Percentiles rank a stretch among this genome's conserved stretches.
These are phyloP conservation scores for Psittacus erithacus DNA, from an alignment of 2,113 vertebrate species.

Conservation along the genomic window DNA sequence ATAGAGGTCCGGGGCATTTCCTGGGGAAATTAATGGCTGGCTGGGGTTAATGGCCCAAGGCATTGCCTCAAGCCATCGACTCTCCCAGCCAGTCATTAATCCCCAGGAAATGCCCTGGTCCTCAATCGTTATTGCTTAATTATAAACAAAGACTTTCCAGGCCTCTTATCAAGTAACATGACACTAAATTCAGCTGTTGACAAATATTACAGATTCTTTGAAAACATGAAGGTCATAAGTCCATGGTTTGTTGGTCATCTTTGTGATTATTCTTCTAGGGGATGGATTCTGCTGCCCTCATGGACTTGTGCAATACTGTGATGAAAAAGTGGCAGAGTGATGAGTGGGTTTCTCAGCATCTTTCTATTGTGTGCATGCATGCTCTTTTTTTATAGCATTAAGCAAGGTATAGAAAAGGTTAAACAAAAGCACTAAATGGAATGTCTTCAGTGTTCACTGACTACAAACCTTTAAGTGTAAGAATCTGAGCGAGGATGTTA, in stretches of 20 bases:
- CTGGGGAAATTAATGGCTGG: slow-evolving; percentile 66
- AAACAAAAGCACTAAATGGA: neutral
- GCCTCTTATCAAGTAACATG: slow-evolving; percentile 3
- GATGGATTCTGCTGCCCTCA: neutral
- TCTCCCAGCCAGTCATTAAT: slow-evolving; percentile 57
- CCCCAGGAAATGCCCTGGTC: slow-evolving; percentile 59
- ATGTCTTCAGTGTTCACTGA: neutral
- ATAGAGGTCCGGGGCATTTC: slow-evolving; percentile 55
- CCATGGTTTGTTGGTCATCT: neutral
- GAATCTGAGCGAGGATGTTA: neutral
- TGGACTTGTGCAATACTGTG: neutral
- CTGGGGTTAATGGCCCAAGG: slow-evolving; percentile 59
- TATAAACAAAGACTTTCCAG: slow-evolving; percentile 61
- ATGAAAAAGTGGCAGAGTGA: neutral
- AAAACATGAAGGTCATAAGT: neutral
- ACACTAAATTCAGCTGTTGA: slow-evolving; percentile 19
- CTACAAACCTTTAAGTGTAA: neutral
- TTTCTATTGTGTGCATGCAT: neutral
- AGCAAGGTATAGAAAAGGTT: neutral
- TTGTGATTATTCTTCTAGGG: neutral
- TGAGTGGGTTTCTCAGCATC: neutral
- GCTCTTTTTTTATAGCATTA: neutral
- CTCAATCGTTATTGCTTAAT: slow-evolving; percentile 62
- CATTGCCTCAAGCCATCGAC: slow-evolving; percentile 17
- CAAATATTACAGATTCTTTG: slow-evolving; percentile 22